These are phyloP conservation scores for Brachionus koreanus DNA, from an alignment of 1,140 invertebrate genomes.

Conservation along the genomic window DNA sequence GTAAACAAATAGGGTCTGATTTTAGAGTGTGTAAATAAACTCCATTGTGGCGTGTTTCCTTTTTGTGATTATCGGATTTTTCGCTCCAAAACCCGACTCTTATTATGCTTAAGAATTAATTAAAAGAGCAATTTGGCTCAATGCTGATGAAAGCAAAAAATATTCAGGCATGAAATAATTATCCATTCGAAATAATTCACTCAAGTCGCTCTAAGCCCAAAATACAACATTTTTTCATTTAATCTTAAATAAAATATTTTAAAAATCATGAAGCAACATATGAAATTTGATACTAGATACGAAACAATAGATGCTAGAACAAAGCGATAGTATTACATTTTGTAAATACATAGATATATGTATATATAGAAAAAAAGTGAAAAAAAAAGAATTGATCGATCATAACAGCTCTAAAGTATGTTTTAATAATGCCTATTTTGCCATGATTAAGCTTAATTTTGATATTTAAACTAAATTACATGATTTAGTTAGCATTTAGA, in stretches of 20 bases:
- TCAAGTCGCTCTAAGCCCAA: not conserved
- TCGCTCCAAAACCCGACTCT: not conserved
- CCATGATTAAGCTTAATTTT: not conserved
- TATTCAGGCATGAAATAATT: not conserved
- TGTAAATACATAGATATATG: not conserved
- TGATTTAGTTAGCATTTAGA: not conserved
- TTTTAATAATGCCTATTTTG: not conserved
- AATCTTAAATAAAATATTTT: not conserved
- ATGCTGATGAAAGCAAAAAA: not conserved
- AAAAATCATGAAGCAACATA: not conserved
- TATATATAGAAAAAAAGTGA: no score
- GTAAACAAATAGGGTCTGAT: not conserved
- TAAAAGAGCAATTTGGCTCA: conserved; percentile 1
- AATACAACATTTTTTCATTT: not conserved
- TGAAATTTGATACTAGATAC: not conserved
- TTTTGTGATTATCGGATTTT: not conserved
- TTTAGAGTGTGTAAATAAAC: not conserved
- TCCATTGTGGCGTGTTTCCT: conserved; percentile 2
- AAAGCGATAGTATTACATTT: not conserved
- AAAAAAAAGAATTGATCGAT: not conserved
- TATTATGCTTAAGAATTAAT: not conserved
- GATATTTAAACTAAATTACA: no score
- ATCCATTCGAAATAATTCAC: not conserved
- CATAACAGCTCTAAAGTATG: not conserved
- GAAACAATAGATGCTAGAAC: not conserved